These are phyloP conservation scores for Coluber constrictor DNA, from an alignment of 2,797 vertebrate species.

Conservation along the genomic window DNA sequence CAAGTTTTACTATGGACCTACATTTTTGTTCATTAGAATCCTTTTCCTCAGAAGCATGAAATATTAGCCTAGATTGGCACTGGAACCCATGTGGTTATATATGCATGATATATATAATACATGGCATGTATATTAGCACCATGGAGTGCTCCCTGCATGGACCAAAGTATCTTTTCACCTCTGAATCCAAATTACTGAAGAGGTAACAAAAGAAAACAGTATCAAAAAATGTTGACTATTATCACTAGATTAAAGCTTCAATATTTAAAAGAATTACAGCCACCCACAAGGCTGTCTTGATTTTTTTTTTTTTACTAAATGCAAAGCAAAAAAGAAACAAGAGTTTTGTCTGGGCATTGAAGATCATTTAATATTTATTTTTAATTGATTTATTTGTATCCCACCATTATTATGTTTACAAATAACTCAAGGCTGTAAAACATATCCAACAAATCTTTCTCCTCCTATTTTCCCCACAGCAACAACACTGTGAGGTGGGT, in stretches of 20 bases:
- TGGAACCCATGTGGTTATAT: background rate
- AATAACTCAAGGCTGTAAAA: background rate
- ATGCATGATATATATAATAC: background rate
- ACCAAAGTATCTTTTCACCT: background rate
- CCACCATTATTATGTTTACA: background rate
- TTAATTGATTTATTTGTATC: background rate
- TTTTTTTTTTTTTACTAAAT: background rate
- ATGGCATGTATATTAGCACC: background rate
- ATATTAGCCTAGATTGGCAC: background rate
- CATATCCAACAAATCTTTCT: background rate
- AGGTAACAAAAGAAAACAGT: background rate
- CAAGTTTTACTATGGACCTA: background rate
- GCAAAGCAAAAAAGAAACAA: background rate
- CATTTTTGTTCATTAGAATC: background rate
- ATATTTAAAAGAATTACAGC: background rate
- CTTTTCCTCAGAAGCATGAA: background rate
- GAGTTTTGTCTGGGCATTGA: background rate
- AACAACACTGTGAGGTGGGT: background rate
- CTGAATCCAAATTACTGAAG: background rate
- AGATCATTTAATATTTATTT: background rate
- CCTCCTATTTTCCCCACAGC: background rate
- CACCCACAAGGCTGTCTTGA: background rate
- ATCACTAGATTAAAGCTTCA: background rate
- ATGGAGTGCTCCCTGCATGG: background rate
- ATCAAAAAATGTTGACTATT: background rate